Base-by-base conservation (phyloP, 2,113 vertebrate genomes). In the Callithrix jacchus region DNA sequence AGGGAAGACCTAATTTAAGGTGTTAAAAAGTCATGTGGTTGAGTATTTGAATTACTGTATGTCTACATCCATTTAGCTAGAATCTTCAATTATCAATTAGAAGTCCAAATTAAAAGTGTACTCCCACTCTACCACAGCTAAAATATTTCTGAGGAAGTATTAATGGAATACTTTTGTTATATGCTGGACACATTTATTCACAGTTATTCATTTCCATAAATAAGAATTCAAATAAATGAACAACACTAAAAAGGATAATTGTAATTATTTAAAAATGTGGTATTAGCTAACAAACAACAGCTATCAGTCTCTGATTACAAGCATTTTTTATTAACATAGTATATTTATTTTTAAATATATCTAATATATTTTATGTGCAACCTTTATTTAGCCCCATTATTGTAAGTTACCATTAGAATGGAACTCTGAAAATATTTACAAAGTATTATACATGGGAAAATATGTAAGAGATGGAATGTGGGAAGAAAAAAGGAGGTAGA, bases 31-130 rank as follows among this genome's bases (percentile, higher is more conserved):
- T 93, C 61, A 64, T 80, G 66, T 49, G 17, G 8, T 52, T 98
- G 85, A 94, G 49, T 73, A 73, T 96, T 68, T 96, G 79, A 98
- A 89, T 98, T 94, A 90, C 90, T 89, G 30, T 93, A 56, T 91
- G 68, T 97, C 97, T 96, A 95, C 71, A 96, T 66, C 73, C 83
- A 74, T 94, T 96, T 86, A 90, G 82, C 30, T 96, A 94, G 95
- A 84, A 97, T 61, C 66, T n/a, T 6, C 94, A 94, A 95, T 97
- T 95, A 89, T 93, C 97, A 97, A 92, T 61, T 93, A 93, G 47
- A 54, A 96, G 74, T 83, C 42, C 9, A 14, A 98, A 95, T 61
- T 97, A 97, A 98, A 97, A 93, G 37, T 80, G 61, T 97, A 91
- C 73, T 49, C 21, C 54, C n/a, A 66, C 30, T 91, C 1, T 20